Evolutionary conservation across 2,113 vertebrate genomes (phyloP), one percentile per base, ranked within the genome.

Genomic region (Potamarius usumacintae): DNA sequence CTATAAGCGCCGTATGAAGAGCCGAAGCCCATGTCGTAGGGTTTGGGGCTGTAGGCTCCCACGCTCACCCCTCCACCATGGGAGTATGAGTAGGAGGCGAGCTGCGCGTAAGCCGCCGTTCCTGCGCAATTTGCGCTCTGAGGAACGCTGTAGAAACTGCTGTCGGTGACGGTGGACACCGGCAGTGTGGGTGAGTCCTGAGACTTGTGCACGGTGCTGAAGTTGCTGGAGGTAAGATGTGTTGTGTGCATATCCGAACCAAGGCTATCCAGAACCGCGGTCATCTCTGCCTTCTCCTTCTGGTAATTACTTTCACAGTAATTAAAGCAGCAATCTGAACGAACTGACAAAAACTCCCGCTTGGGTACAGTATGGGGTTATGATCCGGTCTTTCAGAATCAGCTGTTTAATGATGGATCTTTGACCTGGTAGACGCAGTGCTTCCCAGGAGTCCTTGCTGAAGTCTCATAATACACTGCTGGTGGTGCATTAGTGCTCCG

Each of bases 181-280:
- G 96, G 96, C 60, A 97, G 92, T 42, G 96, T 97, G 63, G 96
- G 96, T 48, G 96, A 96, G 88, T 97, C 96, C 93, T 97, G 96
- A 58, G 96, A 94, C 89, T 96, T 97, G 77, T 90, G 89, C 88
- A 96, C 94, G 90, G 91, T 92, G 94, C 94, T 92, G 67, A 96
- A 96, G 93, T 93, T 95, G 92, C 92, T 94, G 90, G 96, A 94
- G 88, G 96, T 92, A 92, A 96, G 95, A 93, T 96, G 96, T 94
- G 95, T 95, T 71, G 95, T 93, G 92, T 97, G 96, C 96, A 97
- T 96, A 92, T 97, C 96, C 93, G 96, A 95, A 91, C 94, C 95
- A 78, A 96, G 92, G 92, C 95, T 96, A 92, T 96, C 96, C 94
- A 96, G 95, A 88, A 96, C 95, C 72, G 96, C 96, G 83, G 96